Evolutionary conservation across 2,113 vertebrate species (phyloP), one percentile per base, ranked within the genome.

Genomic region (Dendrocopos noguchii): DNA sequence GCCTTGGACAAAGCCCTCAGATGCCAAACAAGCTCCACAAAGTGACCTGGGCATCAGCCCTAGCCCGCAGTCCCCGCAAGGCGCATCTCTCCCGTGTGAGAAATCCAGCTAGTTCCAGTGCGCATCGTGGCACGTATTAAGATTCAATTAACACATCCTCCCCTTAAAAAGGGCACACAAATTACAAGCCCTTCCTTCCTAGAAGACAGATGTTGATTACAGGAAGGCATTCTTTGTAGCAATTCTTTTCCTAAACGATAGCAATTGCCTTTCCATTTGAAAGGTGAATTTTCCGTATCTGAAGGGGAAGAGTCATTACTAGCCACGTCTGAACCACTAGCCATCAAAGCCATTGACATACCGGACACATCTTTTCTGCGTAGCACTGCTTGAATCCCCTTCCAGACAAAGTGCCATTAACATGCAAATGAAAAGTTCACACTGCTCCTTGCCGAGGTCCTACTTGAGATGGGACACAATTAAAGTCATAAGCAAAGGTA

Each of bases 351-450:
- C 66, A 28, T 64, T 80, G 74, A 25, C 67, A 70, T 33, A 84
- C 22, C 18, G 28, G 57, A 42, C 59, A 76, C 0, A 59, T 31
- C 31, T 82, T 72, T 61, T 42, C 55, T 33, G 36, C 47, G 60
- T 7, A 74, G 42, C 22, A 11, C 52, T 77, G 64, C 71, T 65
- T 60, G 36, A 89, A 74, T 64, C 42, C 50, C 17, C 80, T 85
- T 65, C 19, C 20, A 70, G 47, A 83, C 61, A 76, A 84, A 92
- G 81, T 55, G n/a, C 21, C 68, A 90, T 91, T 80, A 91, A 73
- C 50, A 76, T 66, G 84, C 80, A 94, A 95, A 94, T 87, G 50
- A 74, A 68, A 83, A 91, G 73, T 76, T 88, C 77, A 36, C 59
- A 50, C 59, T 68, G 20, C 79, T 85, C 65, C 61, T 79, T 81